Conservation (phyloP, 2,797 vertebrate genomes). For the Sebastes matsubarae region DNA sequence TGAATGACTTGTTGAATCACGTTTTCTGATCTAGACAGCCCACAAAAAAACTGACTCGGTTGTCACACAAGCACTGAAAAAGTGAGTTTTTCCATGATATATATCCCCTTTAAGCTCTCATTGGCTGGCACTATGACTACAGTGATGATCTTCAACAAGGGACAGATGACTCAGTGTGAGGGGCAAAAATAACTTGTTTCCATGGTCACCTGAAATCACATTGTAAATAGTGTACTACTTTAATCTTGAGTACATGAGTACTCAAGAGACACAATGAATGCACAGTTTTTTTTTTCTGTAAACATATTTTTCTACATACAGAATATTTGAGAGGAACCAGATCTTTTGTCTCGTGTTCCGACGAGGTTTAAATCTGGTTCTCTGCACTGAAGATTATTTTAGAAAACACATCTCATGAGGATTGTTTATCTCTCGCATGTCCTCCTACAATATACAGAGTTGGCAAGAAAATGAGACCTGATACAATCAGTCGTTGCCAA, state of each 20-base stretch:
- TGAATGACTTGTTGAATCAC: no score
- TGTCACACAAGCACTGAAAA: no score
- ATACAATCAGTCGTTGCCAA: slow-evolving; percentile 64
- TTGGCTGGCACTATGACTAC: not conserved
- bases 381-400: slow-evolving; percentile 35
- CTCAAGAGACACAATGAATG: not conserved
- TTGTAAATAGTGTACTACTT: slow-evolving; percentile 1
- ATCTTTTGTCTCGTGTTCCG: not conserved
- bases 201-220: slow-evolving; percentile 11
- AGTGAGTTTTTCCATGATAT: no score
- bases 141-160: not conserved
- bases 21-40: no score
- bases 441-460: slow-evolving; percentile 44
- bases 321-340: slow-evolving; percentile 9
- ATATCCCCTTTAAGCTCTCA: not conserved
- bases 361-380: slow-evolving; percentile 30
- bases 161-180: not conserved
- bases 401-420: slow-evolving; percentile 35
- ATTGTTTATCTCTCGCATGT: slow-evolving; percentile 55
- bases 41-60: no score
- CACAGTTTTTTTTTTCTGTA: not conserved
- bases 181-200: slow-evolving; percentile 12
- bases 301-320: not conserved
- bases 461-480: slow-evolving; percentile 61
- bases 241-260: not conserved